phyloP scores from a whole-genome alignment of 2,113 vertebrate species.

The Centropristis striata region DNA sequence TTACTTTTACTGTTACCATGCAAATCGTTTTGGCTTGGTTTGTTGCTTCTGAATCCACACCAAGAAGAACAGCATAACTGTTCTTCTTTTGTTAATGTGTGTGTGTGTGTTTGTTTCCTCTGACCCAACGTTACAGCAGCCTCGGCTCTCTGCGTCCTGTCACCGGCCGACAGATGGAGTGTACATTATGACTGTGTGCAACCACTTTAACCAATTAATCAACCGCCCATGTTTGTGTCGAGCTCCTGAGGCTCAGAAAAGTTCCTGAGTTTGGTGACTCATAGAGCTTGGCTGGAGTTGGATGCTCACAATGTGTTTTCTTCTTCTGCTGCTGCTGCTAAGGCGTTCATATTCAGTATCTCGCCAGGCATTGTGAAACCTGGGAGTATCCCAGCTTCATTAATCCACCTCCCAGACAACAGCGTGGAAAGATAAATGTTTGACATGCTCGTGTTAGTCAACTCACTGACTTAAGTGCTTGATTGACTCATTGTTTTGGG shows the following conservation, averaged over 20 bases:
- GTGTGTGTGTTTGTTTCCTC: neutral
- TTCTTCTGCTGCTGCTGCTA: conserved; percentile 37
- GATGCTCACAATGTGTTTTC: conserved; percentile 61
- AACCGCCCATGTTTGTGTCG: conserved; percentile 34
- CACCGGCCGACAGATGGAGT: conserved; percentile 27
- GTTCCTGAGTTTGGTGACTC: conserved; percentile 70
- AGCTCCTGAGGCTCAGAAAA: conserved; percentile 56
- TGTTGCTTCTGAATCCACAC: neutral
- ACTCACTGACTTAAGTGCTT: conserved; percentile 20
- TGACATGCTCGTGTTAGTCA: conserved; percentile 42
- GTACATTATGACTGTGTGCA: conserved; percentile 29
- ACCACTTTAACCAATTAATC: conserved; percentile 40
- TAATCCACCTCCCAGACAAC: conserved; percentile 71
- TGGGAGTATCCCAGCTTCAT: conserved; percentile 72
- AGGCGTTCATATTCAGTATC: conserved; percentile 42
- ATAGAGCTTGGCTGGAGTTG: conserved; percentile 50
- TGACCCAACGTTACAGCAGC: conserved; percentile 9
- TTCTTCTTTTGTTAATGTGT: neutral
- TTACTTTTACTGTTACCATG: neutral
- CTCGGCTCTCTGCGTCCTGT: neutral
- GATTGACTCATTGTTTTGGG: conserved; percentile 47
- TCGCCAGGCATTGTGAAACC: conserved; percentile 76
- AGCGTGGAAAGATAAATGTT: conserved; percentile 37
- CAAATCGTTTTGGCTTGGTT: neutral
- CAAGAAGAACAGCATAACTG: neutral